A percentile compares a stretch with the other conserved stretches of the same genome.
phyloP scores from a whole-genome alignment of 2,113 vertebrate species.

The Notothenia coriiceps region DNA sequence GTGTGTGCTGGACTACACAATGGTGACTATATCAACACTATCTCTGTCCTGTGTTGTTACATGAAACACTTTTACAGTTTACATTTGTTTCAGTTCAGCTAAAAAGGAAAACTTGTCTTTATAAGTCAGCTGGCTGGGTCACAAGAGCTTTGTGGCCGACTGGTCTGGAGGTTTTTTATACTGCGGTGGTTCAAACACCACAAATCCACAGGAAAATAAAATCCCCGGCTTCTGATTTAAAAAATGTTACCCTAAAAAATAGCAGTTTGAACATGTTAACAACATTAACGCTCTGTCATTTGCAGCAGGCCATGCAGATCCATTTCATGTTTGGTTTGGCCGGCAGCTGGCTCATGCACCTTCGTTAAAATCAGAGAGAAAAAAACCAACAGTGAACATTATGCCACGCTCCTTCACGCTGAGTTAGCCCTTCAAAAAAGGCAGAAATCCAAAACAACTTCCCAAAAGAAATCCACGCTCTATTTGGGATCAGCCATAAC shows the following conservation, averaged over 20 bases:
- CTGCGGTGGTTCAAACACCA: slow-evolving; percentile 54
- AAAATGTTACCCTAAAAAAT: slow-evolving; percentile 44
- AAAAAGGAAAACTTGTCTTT: slow-evolving; percentile 27
- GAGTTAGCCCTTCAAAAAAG: slow-evolving; percentile 41
- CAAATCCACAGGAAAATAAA: slow-evolving; percentile 63
- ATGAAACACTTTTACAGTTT: neutral
- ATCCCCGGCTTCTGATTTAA: slow-evolving; percentile 46
- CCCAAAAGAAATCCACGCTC: slow-evolving; percentile 16
- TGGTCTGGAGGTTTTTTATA: slow-evolving; percentile 65
- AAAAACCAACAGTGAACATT: slow-evolving; percentile 31
- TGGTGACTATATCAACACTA: slow-evolving; percentile 78
- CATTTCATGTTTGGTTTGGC: slow-evolving; percentile 57
- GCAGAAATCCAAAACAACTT: slow-evolving; percentile 36
- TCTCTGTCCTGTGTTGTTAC: slow-evolving; percentile 1
- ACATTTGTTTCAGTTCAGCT: slow-evolving; percentile 13
- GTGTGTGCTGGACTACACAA: slow-evolving; percentile 88
- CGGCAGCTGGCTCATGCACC: slow-evolving; percentile 14
- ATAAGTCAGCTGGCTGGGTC: slow-evolving; percentile 3
- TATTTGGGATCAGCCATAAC: slow-evolving; percentile 26
- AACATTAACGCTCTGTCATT: slow-evolving; percentile 73
- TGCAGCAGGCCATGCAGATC: slow-evolving; percentile 44
- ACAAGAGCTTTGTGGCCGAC: slow-evolving; percentile 45
- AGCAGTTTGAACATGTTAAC: slow-evolving; percentile 62
- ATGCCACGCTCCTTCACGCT: slow-evolving; percentile 48
- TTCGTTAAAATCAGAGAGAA: slow-evolving; percentile 9